phyloP scores from a whole-genome alignment of 1,140 invertebrate genomes.

The Diuraphis noxia region DNA sequence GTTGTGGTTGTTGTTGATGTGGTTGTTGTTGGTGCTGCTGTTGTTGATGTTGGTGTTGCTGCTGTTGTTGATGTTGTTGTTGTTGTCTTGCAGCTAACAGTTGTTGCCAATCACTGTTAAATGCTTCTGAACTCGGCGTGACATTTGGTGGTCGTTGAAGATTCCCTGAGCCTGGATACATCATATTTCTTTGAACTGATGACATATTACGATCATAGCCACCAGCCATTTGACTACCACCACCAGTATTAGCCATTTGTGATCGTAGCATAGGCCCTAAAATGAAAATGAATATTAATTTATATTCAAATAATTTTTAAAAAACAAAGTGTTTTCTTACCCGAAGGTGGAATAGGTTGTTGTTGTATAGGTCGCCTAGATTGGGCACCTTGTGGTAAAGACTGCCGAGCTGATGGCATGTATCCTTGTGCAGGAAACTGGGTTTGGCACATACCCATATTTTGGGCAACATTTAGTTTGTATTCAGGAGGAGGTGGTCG shows the following conservation, averaged over 20 bases:
- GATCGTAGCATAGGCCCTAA: conserved; percentile 46
- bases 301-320: not conserved
- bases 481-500: conserved; percentile 46
- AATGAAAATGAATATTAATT: too few relatives aligned
- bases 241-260: conserved; percentile 39
- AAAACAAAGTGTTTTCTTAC: conserved; percentile 4
- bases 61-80: conserved; percentile 20
- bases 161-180: not conserved
- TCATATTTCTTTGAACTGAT: conserved; percentile 15
- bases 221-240: conserved; percentile 25
- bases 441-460: conserved; percentile 49
- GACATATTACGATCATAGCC: conserved; percentile 35
- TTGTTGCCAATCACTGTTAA: conserved; percentile 51
- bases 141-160: conserved; percentile 45
- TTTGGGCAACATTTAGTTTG: conserved; percentile 37
- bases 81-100: conserved; percentile 44
- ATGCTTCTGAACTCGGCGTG: conserved; percentile 44
- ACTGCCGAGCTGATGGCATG: conserved; percentile 31
- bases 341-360: conserved; percentile 45
- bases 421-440: conserved; percentile 26
- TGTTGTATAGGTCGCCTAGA: conserved; percentile 39
- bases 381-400: conserved; percentile 32
- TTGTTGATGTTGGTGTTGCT: not conserved
- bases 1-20: conserved; percentile 14
- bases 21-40: conserved; percentile 10